Conservation (phyloP, 2,797 vertebrate genomes). For the Acrossocheilus wenchowensis region DNA sequence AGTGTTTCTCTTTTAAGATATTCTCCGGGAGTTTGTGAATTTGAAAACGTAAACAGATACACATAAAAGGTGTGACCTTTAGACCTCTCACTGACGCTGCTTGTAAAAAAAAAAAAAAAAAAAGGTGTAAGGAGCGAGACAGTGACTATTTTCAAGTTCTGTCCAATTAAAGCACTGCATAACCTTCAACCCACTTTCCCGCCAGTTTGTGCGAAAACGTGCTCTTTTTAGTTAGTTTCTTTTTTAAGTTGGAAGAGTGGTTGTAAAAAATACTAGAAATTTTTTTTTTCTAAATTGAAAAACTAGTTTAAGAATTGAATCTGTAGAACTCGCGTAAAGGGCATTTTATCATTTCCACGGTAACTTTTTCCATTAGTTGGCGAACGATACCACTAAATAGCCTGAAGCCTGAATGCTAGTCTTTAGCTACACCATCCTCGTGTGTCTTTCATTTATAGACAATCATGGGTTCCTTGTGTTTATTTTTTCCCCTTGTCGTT, state of each 20-base stretch:
- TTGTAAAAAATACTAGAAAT: constrained; percentile 46
- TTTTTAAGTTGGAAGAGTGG: constrained; percentile 31
- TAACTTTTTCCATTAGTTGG: constrained; percentile 64
- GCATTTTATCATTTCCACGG: constrained; percentile 62
- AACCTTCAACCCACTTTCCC: constrained; percentile 45
- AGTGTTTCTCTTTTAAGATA: constrained; percentile 43
- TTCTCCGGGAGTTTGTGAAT: constrained; percentile 19
- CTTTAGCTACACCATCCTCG: constrained; percentile 87
- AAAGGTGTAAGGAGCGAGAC: constrained; percentile 34
- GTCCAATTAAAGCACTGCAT: constrained; percentile 61
- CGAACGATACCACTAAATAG: constrained; percentile 88
- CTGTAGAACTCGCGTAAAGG: constrained; percentile 48
- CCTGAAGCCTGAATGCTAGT: constrained; percentile 82
- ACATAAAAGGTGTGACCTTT: constrained; percentile 25
- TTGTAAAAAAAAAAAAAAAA: constrained; percentile 25
- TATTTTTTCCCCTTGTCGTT: constrained; percentile 72
- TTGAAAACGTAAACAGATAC: constrained; percentile 13
- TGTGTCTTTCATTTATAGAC: constrained; percentile 97
- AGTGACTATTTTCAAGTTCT: constrained; percentile 45
- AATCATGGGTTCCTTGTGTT: constrained; percentile 84
- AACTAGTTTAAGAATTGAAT: constrained; percentile 48
- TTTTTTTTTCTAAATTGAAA: constrained; percentile 48
- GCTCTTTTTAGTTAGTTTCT: constrained; percentile 21
- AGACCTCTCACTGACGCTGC: constrained; percentile 36
- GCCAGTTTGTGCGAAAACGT: constrained; percentile 41